phyloP scores from a whole-genome alignment of 2,797 vertebrate species.

The Hoplostethus mediterraneus region DNA sequence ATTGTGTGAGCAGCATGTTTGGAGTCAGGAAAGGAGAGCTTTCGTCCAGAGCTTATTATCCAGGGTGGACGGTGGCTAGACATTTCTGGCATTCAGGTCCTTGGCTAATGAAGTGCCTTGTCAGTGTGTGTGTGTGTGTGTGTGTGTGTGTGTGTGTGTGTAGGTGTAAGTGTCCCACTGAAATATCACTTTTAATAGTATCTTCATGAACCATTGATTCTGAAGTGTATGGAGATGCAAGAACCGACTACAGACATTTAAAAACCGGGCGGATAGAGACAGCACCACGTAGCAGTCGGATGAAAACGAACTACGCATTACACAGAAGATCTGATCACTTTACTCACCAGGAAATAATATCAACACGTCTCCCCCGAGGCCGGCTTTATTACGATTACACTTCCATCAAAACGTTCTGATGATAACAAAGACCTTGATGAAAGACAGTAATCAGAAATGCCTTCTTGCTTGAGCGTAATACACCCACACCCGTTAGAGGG shows the following conservation, averaged over 20 bases:
- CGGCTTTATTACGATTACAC: slow-evolving; percentile 12
- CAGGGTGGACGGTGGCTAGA: slow-evolving; percentile 52
- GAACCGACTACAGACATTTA: slow-evolving; percentile 7
- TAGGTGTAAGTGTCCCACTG: slow-evolving; percentile 4
- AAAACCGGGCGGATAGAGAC: slow-evolving; percentile 1
- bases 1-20: slow-evolving; percentile 34
- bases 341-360: slow-evolving; percentile 26
- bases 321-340: background rate
- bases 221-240: slow-evolving; percentile 21
- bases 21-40: slow-evolving; percentile 38
- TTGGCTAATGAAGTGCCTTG: slow-evolving; percentile 70
- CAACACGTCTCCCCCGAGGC: slow-evolving; percentile 12
- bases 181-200: slow-evolving; percentile 40
- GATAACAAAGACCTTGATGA: slow-evolving; percentile 56
- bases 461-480: slow-evolving; percentile 32
- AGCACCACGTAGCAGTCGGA: background rate
- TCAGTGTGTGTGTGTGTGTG: slow-evolving; percentile 31
- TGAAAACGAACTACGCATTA: no score
- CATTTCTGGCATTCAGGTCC: slow-evolving; percentile 63
- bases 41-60: slow-evolving; percentile 66
- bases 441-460: slow-evolving; percentile 58
- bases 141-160: slow-evolving; percentile 2
- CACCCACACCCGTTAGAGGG: slow-evolving; percentile 45
- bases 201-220: slow-evolving; percentile 46
- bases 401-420: slow-evolving; percentile 33